These are phyloP conservation scores for Prochilodus magdalenae DNA, from an alignment of 2,113 vertebrate species.

Conservation along the genomic window DNA sequence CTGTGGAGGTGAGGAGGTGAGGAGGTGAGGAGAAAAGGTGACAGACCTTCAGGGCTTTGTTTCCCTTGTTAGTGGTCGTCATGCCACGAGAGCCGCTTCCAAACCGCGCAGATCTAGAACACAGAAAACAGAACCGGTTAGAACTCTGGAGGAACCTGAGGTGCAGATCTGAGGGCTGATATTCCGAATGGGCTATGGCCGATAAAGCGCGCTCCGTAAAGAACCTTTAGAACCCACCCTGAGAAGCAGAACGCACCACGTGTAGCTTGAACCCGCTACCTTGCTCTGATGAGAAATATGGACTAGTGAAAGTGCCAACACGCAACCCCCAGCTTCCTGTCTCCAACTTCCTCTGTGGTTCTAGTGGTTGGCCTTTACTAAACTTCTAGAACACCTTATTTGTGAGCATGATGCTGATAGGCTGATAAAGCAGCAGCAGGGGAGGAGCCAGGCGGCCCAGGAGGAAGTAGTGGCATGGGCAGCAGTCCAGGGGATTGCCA, in stretches of 20 bases:
- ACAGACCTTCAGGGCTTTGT: constrained; percentile 84
- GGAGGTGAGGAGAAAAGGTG: background rate
- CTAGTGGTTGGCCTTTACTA: constrained; percentile 39
- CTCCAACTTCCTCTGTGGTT: constrained; percentile 48
- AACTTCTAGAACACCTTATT: constrained; percentile 42
- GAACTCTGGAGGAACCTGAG: background rate
- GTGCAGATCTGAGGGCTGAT: no score
- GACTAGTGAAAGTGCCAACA: constrained; percentile 53
- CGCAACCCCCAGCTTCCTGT: constrained; percentile 50
- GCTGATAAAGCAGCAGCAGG: background rate
- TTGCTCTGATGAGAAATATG: constrained; percentile 34
- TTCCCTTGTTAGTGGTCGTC: constrained; percentile 85
- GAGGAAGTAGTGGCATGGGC: constrained; percentile 49
- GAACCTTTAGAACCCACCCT: no score
- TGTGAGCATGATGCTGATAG: constrained; percentile 25
- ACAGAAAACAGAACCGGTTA: constrained; percentile 34
- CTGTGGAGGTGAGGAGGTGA: no score
- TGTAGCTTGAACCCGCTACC: constrained; percentile 9
- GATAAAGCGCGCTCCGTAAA: no score
- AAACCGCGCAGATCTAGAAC: constrained; percentile 75
- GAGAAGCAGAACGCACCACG: constrained; percentile 18
- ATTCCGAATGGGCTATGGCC: no score
- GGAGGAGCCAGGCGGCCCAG: constrained; percentile 2
- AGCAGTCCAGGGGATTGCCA: constrained; percentile 53
- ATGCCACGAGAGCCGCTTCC: constrained; percentile 79